Percentiles rank a stretch among this genome's conserved stretches.
Conservation (phyloP, 2,888 invertebrate genomes). For the Trilocha varians region DNA sequence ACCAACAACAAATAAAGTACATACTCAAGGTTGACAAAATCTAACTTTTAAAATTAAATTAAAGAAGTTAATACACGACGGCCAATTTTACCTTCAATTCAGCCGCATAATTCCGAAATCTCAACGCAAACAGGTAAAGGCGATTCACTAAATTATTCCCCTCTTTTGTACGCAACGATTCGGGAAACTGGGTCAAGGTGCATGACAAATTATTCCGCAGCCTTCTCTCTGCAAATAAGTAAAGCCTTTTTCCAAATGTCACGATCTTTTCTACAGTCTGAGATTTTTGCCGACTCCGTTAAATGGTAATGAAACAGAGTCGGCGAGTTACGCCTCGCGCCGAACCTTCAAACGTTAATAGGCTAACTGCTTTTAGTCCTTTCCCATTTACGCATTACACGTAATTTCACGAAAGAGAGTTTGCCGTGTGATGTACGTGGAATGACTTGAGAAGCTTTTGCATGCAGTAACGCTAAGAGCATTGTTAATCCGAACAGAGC, state of each 20-base stretch:
- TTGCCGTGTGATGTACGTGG: neutral
- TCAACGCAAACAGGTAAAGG: conserved; percentile 24
- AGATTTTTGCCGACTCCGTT: conserved; percentile 18
- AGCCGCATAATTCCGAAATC: conserved; percentile 24
- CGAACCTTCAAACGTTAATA: conserved; percentile 1
- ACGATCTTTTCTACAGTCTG: conserved; percentile 27
- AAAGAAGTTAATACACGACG: conserved; percentile 12
- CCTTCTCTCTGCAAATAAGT: conserved; percentile 41
- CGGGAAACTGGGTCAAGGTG: conserved; percentile 46
- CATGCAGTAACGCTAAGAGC: neutral
- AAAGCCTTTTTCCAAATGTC: conserved; percentile 41
- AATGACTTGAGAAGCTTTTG: neutral
- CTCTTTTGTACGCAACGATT: conserved; percentile 17
- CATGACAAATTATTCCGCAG: conserved; percentile 43
- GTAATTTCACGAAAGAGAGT: neutral
- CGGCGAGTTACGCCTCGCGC: conserved; percentile 8
- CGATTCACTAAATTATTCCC: conserved; percentile 30
- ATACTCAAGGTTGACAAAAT: too few relatives aligned
- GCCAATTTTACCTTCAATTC: conserved; percentile 16
- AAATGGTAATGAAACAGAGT: conserved; percentile 17
- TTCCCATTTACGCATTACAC: neutral
- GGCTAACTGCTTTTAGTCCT: conserved; percentile 3
- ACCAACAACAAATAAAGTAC: too few relatives aligned
- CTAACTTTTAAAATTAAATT: neutral
- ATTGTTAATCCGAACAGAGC: neutral